A percentile compares a stretch with the other conserved stretches of the same genome.
These are phyloP conservation scores for Ferdinandea cuprea DNA, from an alignment of 2,888 invertebrate genomes.

Conservation along the genomic window DNA sequence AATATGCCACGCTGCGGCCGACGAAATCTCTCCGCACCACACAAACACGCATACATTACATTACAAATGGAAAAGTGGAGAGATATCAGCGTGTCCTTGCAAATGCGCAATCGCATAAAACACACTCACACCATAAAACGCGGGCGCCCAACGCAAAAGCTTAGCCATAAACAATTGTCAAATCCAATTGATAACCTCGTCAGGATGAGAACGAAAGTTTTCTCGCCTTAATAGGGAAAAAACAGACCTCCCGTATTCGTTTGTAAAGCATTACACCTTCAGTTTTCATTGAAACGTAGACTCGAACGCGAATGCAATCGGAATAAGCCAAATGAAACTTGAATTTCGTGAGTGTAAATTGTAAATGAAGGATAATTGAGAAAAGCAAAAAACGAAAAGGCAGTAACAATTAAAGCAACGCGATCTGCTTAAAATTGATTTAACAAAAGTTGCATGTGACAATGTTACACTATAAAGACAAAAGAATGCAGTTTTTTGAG, in stretches of 20 bases:
- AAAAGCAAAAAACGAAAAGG: background rate
- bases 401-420: too few relatives aligned
- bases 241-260: constrained; percentile 46
- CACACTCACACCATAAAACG: constrained; percentile 1
- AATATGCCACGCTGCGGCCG: constrained; percentile 36
- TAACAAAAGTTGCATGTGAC: background rate
- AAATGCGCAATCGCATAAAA: constrained; percentile 48
- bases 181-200: constrained; percentile 58
- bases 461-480: constrained; percentile 2
- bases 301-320: constrained; percentile 76
- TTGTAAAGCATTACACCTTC: constrained; percentile 70
- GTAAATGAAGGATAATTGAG: background rate
- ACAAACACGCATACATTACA: too few relatives aligned
- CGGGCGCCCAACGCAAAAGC: constrained; percentile 60
- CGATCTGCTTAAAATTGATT: background rate
- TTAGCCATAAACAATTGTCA: constrained; percentile 59
- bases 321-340: background rate
- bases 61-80: constrained; percentile 45
- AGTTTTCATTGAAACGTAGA: constrained; percentile 79
- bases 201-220: constrained; percentile 63
- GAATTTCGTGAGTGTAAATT: constrained; percentile 6
- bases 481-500: background rate
- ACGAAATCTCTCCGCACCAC: constrained; percentile 32
- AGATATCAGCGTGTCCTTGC: constrained; percentile 41
- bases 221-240: constrained; percentile 26